Conservation (phyloP, 2,113 vertebrate genomes). For the Archocentrus centrarchus region DNA sequence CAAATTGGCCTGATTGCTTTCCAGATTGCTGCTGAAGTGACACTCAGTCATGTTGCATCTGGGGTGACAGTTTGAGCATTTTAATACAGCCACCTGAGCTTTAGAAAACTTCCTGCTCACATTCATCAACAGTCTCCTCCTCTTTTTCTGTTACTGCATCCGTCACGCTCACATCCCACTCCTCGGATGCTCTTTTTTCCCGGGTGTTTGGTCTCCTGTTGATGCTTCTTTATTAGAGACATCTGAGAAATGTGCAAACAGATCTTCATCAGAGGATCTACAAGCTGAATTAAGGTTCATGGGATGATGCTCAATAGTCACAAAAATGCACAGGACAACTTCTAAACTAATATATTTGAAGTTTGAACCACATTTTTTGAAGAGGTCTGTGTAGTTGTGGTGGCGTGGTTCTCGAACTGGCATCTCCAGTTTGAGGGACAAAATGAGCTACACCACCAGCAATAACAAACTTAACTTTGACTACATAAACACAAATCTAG, state of each 20-base stretch:
- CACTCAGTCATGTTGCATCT: conserved; percentile 50
- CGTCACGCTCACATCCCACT: background rate
- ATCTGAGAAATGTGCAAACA: background rate
- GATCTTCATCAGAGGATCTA: background rate
- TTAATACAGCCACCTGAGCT: conserved; percentile 48
- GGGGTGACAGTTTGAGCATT: conserved; percentile 14
- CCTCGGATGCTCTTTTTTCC: background rate
- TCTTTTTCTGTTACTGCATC: background rate
- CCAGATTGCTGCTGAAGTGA: conserved; percentile 54
- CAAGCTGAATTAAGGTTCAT: background rate
- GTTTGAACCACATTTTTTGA: background rate
- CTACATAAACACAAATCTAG: background rate
- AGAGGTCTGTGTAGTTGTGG: too few relatives aligned
- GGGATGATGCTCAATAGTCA: background rate
- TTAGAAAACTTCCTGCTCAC: background rate
- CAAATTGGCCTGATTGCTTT: conserved; percentile 66
- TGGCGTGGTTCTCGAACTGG: background rate
- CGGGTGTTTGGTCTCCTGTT: background rate
- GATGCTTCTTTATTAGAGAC: background rate
- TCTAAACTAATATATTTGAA: background rate
- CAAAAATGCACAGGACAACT: background rate
- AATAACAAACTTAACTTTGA: background rate
- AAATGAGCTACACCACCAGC: background rate
- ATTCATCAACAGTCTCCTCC: background rate
- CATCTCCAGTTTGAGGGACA: too few relatives aligned